Evolutionary conservation across 2,113 vertebrate genomes (phyloP), one percentile per base, ranked within the genome.

Genomic region (Nannospalax galili): DNA sequence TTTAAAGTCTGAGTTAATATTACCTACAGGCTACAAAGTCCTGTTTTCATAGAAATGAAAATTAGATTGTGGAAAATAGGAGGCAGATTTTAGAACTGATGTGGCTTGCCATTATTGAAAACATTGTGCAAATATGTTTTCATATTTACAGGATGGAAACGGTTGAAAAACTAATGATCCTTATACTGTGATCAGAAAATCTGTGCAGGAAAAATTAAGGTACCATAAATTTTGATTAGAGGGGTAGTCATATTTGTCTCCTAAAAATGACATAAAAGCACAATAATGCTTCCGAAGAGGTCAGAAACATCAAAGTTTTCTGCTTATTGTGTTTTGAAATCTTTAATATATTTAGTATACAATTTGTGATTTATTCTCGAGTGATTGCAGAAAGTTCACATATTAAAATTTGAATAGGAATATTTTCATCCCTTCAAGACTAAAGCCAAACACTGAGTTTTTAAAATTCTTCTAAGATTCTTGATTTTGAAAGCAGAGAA

Each of bases 31-130:
- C 70, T 92, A 52, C 7, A 2, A 32, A 64, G 19, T 92, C 58
- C 48, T 80, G n/a, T 91, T 95, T 93, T 52, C 91, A 79, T 40
- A 96, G 79, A 93, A 92, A 93, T 95, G 40, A 92, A 89, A 67
- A 82, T 70, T 67, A 37, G 81, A 74, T 85, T 81, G 32, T 89
- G 90, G 82, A 92, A 94, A 87, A 75, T 42, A 65, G 62, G 8
- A 86, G 45, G 82, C 7, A 52, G 24, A 69, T 37, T 88, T 74
- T 93, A 78, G 91, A 90, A 72, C 17, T 30, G 40, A 37, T 58
- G 19, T 88, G 3, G 48, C 4, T 30, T 90, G 70, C 15, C 62
- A 94, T 22, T 84, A 77, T n/a, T 77, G 56, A 24, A 95, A 92
- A 95, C 88, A 35, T 30, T 3, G 7, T 78, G 10, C 32, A 77